Evolutionary conservation across 2,888 invertebrate genomes (phyloP).

Genomic region (Caenorhabditis wallacei): DNA sequence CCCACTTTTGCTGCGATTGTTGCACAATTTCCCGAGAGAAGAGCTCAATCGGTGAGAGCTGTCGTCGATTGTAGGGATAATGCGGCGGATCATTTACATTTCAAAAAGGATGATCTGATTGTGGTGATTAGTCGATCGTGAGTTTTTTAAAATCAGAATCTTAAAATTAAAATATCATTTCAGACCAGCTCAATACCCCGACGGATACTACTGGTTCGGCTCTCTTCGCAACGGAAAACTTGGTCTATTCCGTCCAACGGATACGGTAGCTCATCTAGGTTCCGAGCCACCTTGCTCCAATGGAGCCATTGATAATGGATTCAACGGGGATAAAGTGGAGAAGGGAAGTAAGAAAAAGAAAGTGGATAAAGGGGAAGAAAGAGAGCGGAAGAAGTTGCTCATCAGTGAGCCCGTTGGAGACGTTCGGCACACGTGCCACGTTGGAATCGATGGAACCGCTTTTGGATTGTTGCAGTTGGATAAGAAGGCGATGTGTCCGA

Average conservation of each 20-base stretch:
- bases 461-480: conserved; percentile 91
- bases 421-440: conserved; percentile 95
- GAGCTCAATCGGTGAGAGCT: conserved; percentile 93
- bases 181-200: conserved; percentile 78
- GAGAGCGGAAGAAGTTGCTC: conserved; percentile 85
- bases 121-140: conserved; percentile 92
- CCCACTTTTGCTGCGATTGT: conserved; percentile 92
- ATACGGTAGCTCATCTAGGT: conserved; percentile 73
- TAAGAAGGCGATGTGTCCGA: conserved; percentile 75
- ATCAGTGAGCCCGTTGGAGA: conserved; percentile 98
- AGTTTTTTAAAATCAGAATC: conserved; percentile 20
- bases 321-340: conserved; percentile 39
- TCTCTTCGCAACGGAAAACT: conserved; percentile 89
- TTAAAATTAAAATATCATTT: no score
- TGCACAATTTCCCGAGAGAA: conserved; percentile 69
- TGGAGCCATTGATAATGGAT: conserved; percentile 50
- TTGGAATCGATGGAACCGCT: conserved; percentile 96
- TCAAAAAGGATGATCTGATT: conserved; percentile 92
- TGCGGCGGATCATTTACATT: conserved; percentile 89
- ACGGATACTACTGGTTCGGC: conserved; percentile 90
- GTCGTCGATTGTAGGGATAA: conserved; percentile 87
- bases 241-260: conserved; percentile 70
- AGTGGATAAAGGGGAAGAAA: conserved; percentile 64
- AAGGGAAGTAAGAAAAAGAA: conserved; percentile 67
- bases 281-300: conserved; percentile 59